Base-by-base conservation (phyloP, 2,888 invertebrate species). In the Rhamphomyia laevipes region DNA sequence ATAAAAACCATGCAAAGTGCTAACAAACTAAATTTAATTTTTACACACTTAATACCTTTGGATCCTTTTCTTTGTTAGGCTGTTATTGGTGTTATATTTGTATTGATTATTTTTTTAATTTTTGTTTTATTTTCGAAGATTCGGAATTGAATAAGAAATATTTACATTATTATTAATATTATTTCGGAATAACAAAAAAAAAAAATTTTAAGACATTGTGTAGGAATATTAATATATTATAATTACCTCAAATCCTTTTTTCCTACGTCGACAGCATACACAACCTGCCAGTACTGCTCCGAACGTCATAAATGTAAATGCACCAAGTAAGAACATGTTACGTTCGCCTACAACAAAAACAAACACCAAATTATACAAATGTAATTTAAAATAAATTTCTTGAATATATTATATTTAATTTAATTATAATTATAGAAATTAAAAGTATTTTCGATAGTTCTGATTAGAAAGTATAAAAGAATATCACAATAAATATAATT, bases 181-280 rank as follows among this genome's bases (percentile, higher is more conserved):
- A 23, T 42, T 5, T 38, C 38, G 17, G 2, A 16, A 38, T 16
- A 38, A 38, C 6, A 35, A 38, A 5, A 15, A 38, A 9, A 16
- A 16, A 2, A 16, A 11, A 21, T 35, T 18, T 23, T 13, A 21
- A 16, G 33, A 16, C 15, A 37, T 15, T 12, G 10, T 33, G 13
- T 33, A 41, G n/a, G 4, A 30, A 15, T 17, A n/a, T n/a, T n/a
- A n/a, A n/a, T n/a, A n/a, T n/a, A n/a, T n/a, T n/a, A n/a, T 23
- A 12, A 21, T 47, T 53, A 57, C 58, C 56, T 58, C 56, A 48
- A 58, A 58, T 45, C 56, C 57, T 42, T 55, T 53, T 44, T 58
- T 58, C 15, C 55, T 45, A 21, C 57, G 51, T n/a, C 53, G 48
- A 43, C 58, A 58, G 23, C 56, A 54, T 7, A 55, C 51, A 45